Conservation (phyloP, 2,113 vertebrate species). For the Pseudonaja textilis region DNA sequence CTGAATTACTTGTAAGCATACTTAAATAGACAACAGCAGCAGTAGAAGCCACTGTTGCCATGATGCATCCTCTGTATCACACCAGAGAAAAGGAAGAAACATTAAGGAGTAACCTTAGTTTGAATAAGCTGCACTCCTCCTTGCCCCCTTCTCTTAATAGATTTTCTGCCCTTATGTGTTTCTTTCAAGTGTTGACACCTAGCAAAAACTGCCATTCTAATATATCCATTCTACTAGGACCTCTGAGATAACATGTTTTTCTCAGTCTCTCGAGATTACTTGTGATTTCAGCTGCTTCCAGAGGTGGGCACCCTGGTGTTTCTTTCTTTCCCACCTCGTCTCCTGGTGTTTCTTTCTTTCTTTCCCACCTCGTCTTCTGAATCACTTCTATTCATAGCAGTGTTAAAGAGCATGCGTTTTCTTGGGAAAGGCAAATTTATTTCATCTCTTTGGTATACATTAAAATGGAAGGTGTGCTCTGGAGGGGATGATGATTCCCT, state of each 20-base stretch:
- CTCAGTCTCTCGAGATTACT: neutral
- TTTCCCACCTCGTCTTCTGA: neutral
- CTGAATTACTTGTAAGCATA: neutral
- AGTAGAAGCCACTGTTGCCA: neutral
- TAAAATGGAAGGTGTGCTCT: neutral
- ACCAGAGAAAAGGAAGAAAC: neutral
- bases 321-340: neutral
- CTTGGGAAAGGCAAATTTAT: neutral
- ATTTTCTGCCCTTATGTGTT: neutral
- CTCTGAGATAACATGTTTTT: neutral
- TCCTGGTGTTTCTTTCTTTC: neutral
- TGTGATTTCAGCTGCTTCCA: neutral
- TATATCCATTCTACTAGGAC: neutral
- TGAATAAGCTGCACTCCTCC: neutral
- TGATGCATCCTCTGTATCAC: no score
- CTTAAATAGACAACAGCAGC: neutral
- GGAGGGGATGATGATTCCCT: slow-evolving; percentile 10
- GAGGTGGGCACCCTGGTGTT: neutral
- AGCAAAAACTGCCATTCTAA: neutral
- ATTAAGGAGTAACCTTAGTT: neutral
- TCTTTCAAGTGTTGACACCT: neutral
- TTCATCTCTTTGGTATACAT: neutral
- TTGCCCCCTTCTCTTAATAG: neutral
- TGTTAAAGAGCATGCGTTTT: neutral
- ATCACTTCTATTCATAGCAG: neutral